Base-by-base conservation (phyloP, 2,888 invertebrate genomes). In the Ochropleura plecta region DNA sequence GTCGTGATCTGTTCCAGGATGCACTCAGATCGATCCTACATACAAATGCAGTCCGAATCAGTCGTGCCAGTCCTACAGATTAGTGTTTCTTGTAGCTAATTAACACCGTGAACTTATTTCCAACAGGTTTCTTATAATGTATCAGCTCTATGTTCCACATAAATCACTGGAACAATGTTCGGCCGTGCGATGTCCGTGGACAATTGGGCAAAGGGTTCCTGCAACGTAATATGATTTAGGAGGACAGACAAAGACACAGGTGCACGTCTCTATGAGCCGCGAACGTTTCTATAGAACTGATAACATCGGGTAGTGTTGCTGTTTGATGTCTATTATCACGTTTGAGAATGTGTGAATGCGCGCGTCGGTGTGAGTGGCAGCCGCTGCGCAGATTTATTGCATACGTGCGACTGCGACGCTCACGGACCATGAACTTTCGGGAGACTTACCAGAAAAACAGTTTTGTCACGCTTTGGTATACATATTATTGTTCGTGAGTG, bases 131-230 rank as follows among this genome's bases (percentile, higher is more conserved):
- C 46, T 73, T 64, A 59, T 51, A 30, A 51, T 40, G 55, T 51
- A 14, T 75, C 62, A 62, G 78, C 30, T n/a, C 48, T 49, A 62
- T 66, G 73, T 81, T 80, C 73, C 82, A 80, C 80, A 86, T 87
- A 78, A 86, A 86, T 87, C 88, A 78, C n/a, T n/a, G 51, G 30
- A 73, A 79, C 57, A 79, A 79, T 79, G 51, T n/a, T 30, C n/a
- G 64, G 83, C 77, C 73, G 73, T 63, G 69, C 70, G 82, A 42
- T 74, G 73, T n/a, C 84, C 87, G 90, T 86, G 86, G 85, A 89
- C 88, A 90, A 90, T 90, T 86, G 82, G 46, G 78, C 84, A 88
- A 92, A 90, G 91, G 90, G 91, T 89, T 91, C 82, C 78, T 76
- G 60, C n/a, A 57, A 66, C 63, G 78, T 57, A 78, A 74, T 86